Base-by-base conservation (phyloP, 2,888 invertebrate species). In the Zygaena filipendulae region DNA sequence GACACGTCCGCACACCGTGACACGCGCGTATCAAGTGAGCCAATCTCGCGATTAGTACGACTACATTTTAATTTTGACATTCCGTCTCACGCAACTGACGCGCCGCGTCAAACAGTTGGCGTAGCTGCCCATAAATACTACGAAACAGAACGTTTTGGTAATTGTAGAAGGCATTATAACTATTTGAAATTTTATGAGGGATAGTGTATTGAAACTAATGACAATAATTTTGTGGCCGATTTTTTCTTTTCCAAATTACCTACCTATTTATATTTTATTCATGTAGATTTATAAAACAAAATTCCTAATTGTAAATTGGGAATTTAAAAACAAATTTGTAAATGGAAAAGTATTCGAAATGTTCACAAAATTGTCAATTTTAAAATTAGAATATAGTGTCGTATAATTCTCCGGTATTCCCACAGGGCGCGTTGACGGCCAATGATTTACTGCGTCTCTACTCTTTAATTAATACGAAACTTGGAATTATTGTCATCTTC, bases 311-410 rank as follows among this genome's bases (percentile, higher is more conserved):
- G n/a, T n/a, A n/a, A n/a, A n/a, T n/a, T n/a, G n/a, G n/a, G n/a
- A n/a, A n/a, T n/a, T n/a, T n/a, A n/a, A n/a, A n/a, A n/a, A n/a
- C n/a, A n/a, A n/a, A n/a, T n/a, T n/a, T n/a, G n/a, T n/a, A n/a
- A n/a, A n/a, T n/a, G n/a, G n/a, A n/a, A 61, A 72, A 69, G 63
- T 59, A 75, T 74, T 68, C 64, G 52, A 59, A 62, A 56, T 62
- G 57, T 69, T 68, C 59, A 69, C 72, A 58, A 64, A 70, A 71
- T 67, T 68, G 68, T 75, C n/a, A 77, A 75, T 72, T 75, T 74
- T 70, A 75, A 77, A 77, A 74, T 74, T 77, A 77, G 74, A 75
- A 79, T 75, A 75, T 71, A 72, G 70, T 62, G 55, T 54, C 62
- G 59, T 62, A 79, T 79, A 79, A 75, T 66, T 79, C 77, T 77